A percentile compares a stretch with the other conserved stretches of the same genome.
Conservation (phyloP, 2,113 vertebrate genomes). For the Falcunculus frontatus region DNA sequence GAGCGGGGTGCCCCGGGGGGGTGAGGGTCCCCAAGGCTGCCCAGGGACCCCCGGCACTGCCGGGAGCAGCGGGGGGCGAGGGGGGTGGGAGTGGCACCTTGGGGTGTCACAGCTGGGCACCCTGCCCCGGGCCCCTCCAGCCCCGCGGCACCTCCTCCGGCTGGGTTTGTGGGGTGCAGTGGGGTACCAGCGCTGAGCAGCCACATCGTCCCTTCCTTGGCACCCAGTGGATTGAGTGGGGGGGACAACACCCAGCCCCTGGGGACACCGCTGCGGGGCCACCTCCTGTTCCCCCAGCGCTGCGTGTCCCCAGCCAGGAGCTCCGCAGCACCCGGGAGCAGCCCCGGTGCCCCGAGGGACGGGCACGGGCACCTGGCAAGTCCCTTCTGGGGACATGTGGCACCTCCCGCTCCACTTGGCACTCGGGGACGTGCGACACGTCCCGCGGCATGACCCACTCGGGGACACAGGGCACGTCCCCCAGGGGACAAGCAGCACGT, state of each 20-base stretch:
- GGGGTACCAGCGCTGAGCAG: not conserved
- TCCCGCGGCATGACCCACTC: not conserved
- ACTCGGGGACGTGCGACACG: not conserved
- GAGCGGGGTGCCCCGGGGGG: not conserved
- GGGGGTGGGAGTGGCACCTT: not conserved
- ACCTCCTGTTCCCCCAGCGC: not conserved
- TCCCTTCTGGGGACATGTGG: not conserved
- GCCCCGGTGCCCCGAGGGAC: not conserved
- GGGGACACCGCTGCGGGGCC: not conserved
- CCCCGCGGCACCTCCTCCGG: not conserved
- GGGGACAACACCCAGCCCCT: not conserved
- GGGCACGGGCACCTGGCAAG: fast-evolving
- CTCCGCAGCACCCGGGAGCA: not conserved
- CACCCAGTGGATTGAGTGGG: not conserved
- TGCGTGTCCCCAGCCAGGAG: not conserved
- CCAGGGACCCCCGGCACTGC: not conserved
- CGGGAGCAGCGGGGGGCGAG: not conserved
- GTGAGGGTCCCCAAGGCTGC: not conserved
- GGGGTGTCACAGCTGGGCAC: not conserved
- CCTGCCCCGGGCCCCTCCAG: not conserved
- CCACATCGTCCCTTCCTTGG: not conserved
- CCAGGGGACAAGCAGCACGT: not conserved
- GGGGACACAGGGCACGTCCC: not conserved
- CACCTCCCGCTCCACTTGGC: not conserved
- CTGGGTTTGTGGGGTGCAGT: not conserved